A percentile compares a stretch with the other conserved stretches of the same genome.
These are phyloP conservation scores for Chloromyia formosa DNA, from an alignment of 2,888 invertebrate species.

Conservation along the genomic window DNA sequence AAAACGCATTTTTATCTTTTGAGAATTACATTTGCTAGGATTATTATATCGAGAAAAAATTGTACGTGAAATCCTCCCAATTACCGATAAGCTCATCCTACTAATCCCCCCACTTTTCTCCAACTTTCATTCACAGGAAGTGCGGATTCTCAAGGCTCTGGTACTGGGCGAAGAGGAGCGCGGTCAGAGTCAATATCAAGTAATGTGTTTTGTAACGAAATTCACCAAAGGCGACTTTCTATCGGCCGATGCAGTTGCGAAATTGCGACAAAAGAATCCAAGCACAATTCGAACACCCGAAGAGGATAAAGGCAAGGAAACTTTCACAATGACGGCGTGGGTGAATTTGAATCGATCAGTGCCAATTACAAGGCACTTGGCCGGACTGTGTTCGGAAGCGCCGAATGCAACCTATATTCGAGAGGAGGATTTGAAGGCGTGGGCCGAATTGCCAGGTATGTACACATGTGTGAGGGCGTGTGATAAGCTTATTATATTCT, in stretches of 20 bases:
- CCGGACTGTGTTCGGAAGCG: constrained; percentile 80
- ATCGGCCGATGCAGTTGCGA: constrained; percentile 96
- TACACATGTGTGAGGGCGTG: constrained; percentile 54
- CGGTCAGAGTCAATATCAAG: constrained; percentile 87
- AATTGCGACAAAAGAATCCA: constrained; percentile 89
- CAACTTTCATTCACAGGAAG: constrained; percentile 72
- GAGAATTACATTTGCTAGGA: too few species aligned
- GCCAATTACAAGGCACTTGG: constrained; percentile 78
- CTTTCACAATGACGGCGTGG: constrained; percentile 84
- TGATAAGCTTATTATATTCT: neutral
- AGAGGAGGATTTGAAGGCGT: constrained; percentile 79
- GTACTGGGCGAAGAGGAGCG: constrained; percentile 93
- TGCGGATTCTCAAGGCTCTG: constrained; percentile 88
- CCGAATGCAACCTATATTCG: constrained; percentile 79
- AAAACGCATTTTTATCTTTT: too few species aligned
- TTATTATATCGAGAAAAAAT: too few species aligned
- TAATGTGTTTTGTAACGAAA: constrained; percentile 90
- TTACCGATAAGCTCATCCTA: too few species aligned
- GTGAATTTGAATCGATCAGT: constrained; percentile 75
- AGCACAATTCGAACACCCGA: constrained; percentile 89
- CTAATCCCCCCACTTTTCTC: too few species aligned
- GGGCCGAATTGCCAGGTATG: constrained; percentile 82
- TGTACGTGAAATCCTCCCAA: too few species aligned
- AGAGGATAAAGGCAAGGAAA: constrained; percentile 86
- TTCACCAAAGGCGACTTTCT: constrained; percentile 93